Conservation (phyloP, 2,113 vertebrate species). For the Madoqua kirkii region DNA sequence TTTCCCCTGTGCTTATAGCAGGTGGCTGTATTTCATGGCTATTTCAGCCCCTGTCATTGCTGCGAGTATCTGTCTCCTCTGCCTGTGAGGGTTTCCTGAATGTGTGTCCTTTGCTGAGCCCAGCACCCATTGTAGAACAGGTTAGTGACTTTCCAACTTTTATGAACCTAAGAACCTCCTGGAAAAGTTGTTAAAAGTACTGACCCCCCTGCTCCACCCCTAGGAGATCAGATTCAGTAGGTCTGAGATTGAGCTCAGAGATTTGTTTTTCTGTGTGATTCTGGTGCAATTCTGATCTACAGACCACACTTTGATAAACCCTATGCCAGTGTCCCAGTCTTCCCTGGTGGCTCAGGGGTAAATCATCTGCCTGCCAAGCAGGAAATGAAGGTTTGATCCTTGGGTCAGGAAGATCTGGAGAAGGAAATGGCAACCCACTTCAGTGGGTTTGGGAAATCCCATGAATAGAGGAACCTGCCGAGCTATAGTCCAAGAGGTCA, state of each 20-base stretch:
- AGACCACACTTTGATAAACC: neutral
- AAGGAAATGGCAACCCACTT: neutral
- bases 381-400: neutral
- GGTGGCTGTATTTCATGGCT: rapidly evolving
- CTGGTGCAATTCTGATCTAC: neutral
- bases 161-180: neutral
- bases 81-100: neutral
- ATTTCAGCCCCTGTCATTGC: neutral
- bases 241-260: neutral
- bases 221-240: neutral
- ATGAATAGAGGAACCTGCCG: neutral
- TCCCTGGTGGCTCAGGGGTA: neutral
- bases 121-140: neutral
- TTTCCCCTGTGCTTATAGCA: neutral
- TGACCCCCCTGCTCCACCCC: neutral
- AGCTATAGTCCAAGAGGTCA: neutral
- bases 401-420: neutral
- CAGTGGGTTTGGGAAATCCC: neutral
- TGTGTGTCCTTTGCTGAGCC: neutral
- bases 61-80: neutral
- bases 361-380: neutral
- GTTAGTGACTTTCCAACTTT: neutral
- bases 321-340: neutral
- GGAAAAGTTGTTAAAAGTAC: neutral
- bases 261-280: neutral